These are phyloP conservation scores for Australoheros scitulus DNA, from an alignment of 2,113 vertebrate genomes.

Conservation along the genomic window DNA sequence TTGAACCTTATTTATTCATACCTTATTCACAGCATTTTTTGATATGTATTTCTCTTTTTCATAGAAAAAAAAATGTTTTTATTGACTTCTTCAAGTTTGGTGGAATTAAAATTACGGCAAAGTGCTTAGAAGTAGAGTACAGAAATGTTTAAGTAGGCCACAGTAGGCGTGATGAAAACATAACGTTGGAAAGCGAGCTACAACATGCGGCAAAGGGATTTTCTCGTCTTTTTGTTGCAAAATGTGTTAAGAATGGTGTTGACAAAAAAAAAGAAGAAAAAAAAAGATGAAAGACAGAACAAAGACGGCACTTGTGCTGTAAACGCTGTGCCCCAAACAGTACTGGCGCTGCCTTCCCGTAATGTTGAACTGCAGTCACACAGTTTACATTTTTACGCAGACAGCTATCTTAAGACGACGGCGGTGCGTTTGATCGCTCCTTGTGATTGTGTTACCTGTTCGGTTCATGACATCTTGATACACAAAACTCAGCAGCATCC, in stretches of 20 bases:
- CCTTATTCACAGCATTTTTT: slow-evolving; percentile 54
- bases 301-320: slow-evolving; percentile 34
- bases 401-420: slow-evolving; percentile 47
- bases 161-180: slow-evolving; percentile 15
- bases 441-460: slow-evolving; percentile 33
- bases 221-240: slow-evolving; percentile 2
- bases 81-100: slow-evolving; percentile 31
- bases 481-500: slow-evolving; percentile 53
- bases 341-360: slow-evolving; percentile 63
- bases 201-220: neutral
- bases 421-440: slow-evolving; percentile 61
- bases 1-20: slow-evolving; percentile 70
- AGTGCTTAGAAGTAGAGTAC: slow-evolving; percentile 46
- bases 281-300: neutral
- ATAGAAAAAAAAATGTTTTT: slow-evolving; percentile 1
- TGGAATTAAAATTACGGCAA: slow-evolving; percentile 11
- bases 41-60: slow-evolving; percentile 56
- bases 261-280: neutral
- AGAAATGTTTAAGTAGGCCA: slow-evolving; percentile 17
- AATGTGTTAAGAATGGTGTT: slow-evolving; percentile 25
- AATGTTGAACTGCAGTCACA: slow-evolving; percentile 51
- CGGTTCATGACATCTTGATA: slow-evolving; percentile 9
- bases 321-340: slow-evolving; percentile 49
- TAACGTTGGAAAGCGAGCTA: slow-evolving; percentile 4
- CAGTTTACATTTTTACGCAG: slow-evolving; percentile 67